Evolutionary conservation across 2,888 invertebrate species (phyloP).

Genomic region (Cryptocephalus primarius): DNA sequence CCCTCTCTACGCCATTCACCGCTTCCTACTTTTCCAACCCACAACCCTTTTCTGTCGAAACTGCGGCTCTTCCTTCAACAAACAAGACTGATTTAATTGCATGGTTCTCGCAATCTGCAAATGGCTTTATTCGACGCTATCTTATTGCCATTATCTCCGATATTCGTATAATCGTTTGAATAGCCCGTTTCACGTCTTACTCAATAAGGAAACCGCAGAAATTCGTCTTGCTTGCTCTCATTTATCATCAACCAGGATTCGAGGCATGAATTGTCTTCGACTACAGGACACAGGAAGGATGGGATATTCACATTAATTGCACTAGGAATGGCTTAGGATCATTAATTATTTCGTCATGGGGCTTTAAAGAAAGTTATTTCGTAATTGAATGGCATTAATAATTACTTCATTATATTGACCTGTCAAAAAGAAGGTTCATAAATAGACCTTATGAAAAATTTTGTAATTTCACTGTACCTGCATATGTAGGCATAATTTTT

Average conservation of each 20-base stretch:
- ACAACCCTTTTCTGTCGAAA: not conserved
- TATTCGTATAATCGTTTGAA: slow-evolving; percentile 15
- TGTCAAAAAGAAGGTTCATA: too few species aligned
- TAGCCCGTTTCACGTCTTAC: slow-evolving; percentile 16
- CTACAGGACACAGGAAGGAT: too few species aligned
- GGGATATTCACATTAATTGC: too few species aligned
- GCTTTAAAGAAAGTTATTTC: too few species aligned
- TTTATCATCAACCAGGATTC: not conserved
- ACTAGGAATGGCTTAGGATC: too few species aligned
- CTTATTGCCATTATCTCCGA: slow-evolving; percentile 17
- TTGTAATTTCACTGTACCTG: too few species aligned
- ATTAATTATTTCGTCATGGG: too few species aligned
- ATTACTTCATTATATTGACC: too few species aligned
- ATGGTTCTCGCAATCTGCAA: slow-evolving; percentile 22
- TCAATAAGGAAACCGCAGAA: slow-evolving; percentile 14
- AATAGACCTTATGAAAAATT: too few species aligned
- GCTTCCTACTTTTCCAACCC: not conserved
- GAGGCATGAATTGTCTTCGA: not conserved
- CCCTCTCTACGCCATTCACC: too few species aligned
- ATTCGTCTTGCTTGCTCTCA: not conserved
- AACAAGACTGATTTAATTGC: slow-evolving; percentile 31
- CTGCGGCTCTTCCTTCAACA: slow-evolving; percentile 10
- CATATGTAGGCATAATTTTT: too few species aligned
- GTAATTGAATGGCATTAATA: too few species aligned
- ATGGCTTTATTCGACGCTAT: slow-evolving; percentile 21